Conservation (phyloP, 2,113 vertebrate genomes). For the Notothenia coriiceps region DNA sequence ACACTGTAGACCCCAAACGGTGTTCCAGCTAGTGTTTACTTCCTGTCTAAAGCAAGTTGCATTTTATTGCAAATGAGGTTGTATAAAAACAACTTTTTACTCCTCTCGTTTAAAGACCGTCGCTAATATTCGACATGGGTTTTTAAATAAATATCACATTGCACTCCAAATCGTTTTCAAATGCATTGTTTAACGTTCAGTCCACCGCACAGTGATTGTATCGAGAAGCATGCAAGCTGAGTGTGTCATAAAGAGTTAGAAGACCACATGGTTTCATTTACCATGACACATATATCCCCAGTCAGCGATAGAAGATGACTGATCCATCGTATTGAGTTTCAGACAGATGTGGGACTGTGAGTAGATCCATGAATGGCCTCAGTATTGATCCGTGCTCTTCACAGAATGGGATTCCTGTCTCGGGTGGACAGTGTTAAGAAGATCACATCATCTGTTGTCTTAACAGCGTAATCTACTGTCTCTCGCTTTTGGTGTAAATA, state of each 20-base stretch:
- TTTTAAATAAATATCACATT: no score
- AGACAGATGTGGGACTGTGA: constrained; percentile 7
- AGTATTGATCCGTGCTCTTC: constrained; percentile 17
- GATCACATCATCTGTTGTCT: constrained; percentile 30
- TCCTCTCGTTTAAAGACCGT: no score
- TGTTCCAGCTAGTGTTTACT: no score
- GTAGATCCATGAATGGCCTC: not conserved
- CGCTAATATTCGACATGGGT: no score
- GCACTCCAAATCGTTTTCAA: no score
- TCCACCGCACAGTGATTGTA: not conserved
- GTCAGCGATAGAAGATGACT: not conserved
- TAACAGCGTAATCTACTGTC: not conserved
- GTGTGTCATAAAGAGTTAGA: not conserved
- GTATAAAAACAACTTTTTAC: no score
- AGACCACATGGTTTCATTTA: constrained; percentile 2
- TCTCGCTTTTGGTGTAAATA: not conserved
- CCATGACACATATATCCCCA: constrained; percentile 13
- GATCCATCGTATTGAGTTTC: constrained; percentile 25
- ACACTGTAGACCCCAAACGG: no score
- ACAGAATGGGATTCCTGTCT: constrained; percentile 34
- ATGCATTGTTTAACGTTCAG: no score
- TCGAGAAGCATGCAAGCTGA: no score
- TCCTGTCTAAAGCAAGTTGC: no score
- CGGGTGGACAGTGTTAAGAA: not conserved
- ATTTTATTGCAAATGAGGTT: no score